phyloP scores from a whole-genome alignment of 2,113 vertebrate species.

The Thalassarche chlororhynchos region DNA sequence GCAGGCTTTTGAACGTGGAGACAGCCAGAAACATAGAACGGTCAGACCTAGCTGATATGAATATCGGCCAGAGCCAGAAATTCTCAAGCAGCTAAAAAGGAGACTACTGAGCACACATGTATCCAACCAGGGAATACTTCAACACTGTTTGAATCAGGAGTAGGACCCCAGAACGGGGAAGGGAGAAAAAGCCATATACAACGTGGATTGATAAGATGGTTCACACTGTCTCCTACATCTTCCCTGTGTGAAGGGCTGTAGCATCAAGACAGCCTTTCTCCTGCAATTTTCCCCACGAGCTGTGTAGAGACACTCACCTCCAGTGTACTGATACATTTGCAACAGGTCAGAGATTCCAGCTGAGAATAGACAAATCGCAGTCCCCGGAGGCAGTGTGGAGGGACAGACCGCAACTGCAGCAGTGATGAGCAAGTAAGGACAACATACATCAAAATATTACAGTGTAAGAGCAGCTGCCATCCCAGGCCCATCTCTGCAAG shows the following conservation, averaged over 20 bases:
- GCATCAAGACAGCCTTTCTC: not conserved
- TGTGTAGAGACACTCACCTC: constrained; percentile 76
- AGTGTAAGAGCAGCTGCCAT: not conserved
- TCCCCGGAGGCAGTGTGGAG: constrained; percentile 87
- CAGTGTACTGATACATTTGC: constrained; percentile 85
- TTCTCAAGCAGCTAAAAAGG: not conserved
- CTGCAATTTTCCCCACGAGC: not conserved
- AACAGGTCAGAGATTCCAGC: constrained; percentile 90
- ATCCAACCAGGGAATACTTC: not conserved
- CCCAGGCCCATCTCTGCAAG: not conserved
- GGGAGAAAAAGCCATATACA: not conserved
- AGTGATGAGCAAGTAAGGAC: not conserved
- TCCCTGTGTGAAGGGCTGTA: not conserved
- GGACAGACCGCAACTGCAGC: constrained; percentile 81
- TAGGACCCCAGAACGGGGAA: not conserved
- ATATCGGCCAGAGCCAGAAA: not conserved
- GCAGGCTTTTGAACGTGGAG: not conserved
- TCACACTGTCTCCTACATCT: not conserved
- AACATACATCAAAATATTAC: not conserved
- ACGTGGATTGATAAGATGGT: not conserved
- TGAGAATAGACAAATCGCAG: constrained; percentile 92
- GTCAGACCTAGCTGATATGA: not conserved
- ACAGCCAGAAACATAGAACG: not conserved
- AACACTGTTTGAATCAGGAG: not conserved
- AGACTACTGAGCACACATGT: not conserved